Percentiles rank a stretch among this genome's conserved stretches.
These are phyloP conservation scores for Streptopelia turtur DNA, from an alignment of 2,797 vertebrate genomes.

Conservation along the genomic window DNA sequence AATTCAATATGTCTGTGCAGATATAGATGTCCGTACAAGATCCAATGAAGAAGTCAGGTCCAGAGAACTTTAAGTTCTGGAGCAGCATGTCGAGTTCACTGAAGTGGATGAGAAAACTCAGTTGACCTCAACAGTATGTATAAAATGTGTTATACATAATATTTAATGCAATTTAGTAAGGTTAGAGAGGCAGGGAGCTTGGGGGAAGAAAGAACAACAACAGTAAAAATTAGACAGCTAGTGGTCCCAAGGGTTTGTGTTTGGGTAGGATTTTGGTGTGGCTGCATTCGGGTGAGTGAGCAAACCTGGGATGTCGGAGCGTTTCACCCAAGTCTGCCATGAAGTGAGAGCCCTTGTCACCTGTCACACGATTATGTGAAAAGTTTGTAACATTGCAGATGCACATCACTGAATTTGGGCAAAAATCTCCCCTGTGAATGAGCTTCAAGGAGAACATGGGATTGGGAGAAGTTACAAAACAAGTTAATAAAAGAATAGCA, in stretches of 20 bases:
- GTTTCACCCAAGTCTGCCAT: not conserved
- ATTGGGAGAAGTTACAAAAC: not conserved
- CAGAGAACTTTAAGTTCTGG: not conserved
- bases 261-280: not conserved
- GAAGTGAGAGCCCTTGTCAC: not conserved
- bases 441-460: not conserved
- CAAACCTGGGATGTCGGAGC: not conserved
- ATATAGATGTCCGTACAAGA: not conserved
- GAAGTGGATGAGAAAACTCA: not conserved
- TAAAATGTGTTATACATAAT: not conserved
- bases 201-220: not conserved
- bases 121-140: not conserved
- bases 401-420: accelerated
- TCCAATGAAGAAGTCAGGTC: not conserved
- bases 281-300: not conserved
- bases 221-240: not conserved
- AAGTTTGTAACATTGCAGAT: not conserved
- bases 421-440: not conserved
- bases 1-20: not conserved
- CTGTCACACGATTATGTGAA: not conserved
- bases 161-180: not conserved
- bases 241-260: accelerated
- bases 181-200: not conserved
- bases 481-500: not conserved
- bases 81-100: not conserved